phyloP scores from a whole-genome alignment of 2,113 vertebrate species.

The Ciconia stormi region DNA sequence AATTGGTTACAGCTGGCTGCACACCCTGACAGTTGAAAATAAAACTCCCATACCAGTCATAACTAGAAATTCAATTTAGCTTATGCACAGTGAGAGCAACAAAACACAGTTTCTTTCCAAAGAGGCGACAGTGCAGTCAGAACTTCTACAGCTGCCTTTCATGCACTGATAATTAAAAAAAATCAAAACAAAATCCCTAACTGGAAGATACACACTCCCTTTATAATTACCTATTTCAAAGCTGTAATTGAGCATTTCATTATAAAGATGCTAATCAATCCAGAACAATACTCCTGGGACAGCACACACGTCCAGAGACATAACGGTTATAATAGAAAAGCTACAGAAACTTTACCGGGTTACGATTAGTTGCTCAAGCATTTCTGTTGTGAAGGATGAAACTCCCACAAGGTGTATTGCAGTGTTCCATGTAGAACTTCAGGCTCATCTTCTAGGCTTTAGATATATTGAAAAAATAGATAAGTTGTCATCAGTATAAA shows the following conservation, averaged over 20 bases:
- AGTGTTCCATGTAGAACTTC: neutral
- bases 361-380: conserved; percentile 19
- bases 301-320: neutral
- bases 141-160: conserved; percentile 55
- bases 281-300: conserved; percentile 50
- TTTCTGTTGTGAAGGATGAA: conserved; percentile 32
- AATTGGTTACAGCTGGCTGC: conserved; percentile 44
- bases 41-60: conserved; percentile 33
- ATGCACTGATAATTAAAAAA: conserved; percentile 48
- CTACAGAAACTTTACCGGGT: conserved; percentile 3
- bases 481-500: neutral
- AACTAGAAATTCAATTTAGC: conserved; percentile 53
- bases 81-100: conserved; percentile 21
- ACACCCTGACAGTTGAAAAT: conserved; percentile 27
- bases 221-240: conserved; percentile 67
- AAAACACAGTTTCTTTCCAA: conserved; percentile 27
- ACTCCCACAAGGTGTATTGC: neutral
- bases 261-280: conserved; percentile 42
- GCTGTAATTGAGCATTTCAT: conserved; percentile 58
- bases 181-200: conserved; percentile 48
- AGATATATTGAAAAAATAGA: neutral
- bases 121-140: neutral
- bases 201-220: conserved; percentile 34
- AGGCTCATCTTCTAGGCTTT: neutral
- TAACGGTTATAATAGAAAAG: neutral